A percentile compares a stretch with the other conserved stretches of the same genome.
Evolutionary conservation across 2,797 vertebrate species (phyloP).

Genomic region (Liasis olivaceus): DNA sequence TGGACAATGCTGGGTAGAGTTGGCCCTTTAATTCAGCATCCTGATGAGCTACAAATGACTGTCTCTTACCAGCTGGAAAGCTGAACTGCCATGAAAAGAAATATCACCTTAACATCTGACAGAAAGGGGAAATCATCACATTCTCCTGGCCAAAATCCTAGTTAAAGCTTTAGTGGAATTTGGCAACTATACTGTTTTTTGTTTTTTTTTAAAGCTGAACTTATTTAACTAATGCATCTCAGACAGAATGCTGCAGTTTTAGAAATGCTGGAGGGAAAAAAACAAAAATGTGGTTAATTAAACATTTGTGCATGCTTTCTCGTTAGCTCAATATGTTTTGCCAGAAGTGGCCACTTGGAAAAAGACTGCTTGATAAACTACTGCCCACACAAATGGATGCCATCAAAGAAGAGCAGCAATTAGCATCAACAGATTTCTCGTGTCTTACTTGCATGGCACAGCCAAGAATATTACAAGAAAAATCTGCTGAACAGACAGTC

Average conservation of each 20-base stretch:
- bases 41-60: not conserved
- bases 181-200: slow-evolving; percentile 3
- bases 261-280: slow-evolving; percentile 30
- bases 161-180: not conserved
- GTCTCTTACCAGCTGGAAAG: not conserved
- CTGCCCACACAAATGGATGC: slow-evolving; percentile 40
- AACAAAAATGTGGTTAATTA: slow-evolving; percentile 39
- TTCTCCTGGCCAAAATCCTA: not conserved
- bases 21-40: not conserved
- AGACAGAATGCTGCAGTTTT: slow-evolving; percentile 39
- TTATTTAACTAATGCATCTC: slow-evolving; percentile 5
- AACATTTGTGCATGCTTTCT: slow-evolving; percentile 48
- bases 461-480: slow-evolving; percentile 66
- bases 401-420: slow-evolving; percentile 47
- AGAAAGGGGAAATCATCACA: not conserved
- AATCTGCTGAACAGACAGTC: slow-evolving; percentile 64
- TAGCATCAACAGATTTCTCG: slow-evolving; percentile 60
- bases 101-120: not conserved
- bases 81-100: slow-evolving; percentile 2
- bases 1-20: not conserved
- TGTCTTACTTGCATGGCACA: slow-evolving; percentile 51
- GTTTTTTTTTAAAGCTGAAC: not conserved
- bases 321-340: slow-evolving; percentile 34
- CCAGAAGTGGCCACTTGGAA: slow-evolving; percentile 30
- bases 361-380: slow-evolving; percentile 50